A percentile compares a stretch with the other conserved stretches of the same genome.
Conservation (phyloP, 2,113 vertebrate species). For the Apistogramma diplotaenia region DNA sequence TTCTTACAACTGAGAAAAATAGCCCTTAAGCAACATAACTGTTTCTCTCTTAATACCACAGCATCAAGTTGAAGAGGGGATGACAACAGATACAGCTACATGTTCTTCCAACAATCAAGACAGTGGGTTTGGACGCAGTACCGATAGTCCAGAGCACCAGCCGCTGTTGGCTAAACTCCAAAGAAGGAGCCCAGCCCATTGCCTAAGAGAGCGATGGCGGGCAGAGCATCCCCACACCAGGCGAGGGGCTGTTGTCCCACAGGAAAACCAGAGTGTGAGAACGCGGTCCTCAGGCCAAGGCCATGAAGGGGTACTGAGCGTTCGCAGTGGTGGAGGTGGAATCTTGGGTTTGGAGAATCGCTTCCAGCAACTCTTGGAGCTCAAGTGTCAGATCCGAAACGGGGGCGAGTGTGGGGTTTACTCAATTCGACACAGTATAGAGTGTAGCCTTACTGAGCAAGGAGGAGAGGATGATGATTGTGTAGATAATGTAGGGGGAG, state of each 20-base stretch:
- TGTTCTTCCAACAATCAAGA: slow-evolving; percentile 90
- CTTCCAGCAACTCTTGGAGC: slow-evolving; percentile 90
- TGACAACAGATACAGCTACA: slow-evolving; percentile 88
- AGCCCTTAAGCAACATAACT: not conserved
- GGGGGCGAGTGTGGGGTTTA: slow-evolving; percentile 88
- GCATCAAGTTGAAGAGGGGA: slow-evolving; percentile 80
- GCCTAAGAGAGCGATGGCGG: slow-evolving; percentile 70
- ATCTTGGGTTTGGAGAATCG: slow-evolving; percentile 75
- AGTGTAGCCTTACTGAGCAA: slow-evolving; percentile 83
- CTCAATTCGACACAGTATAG: slow-evolving; percentile 89
- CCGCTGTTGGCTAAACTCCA: slow-evolving; percentile 72
- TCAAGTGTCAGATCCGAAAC: slow-evolving; percentile 92
- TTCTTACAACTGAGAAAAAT: not conserved
- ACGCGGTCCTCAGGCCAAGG: slow-evolving; percentile 69
- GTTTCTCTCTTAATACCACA: slow-evolving; percentile 9
- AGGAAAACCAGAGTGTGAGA: slow-evolving; percentile 69
- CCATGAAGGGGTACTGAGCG: slow-evolving; percentile 41
- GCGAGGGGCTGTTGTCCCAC: slow-evolving; percentile 4
- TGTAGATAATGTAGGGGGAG: slow-evolving; percentile 27
- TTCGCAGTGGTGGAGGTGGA: slow-evolving; percentile 50
- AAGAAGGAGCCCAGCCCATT: slow-evolving; percentile 66
- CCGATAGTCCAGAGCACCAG: slow-evolving; percentile 87
- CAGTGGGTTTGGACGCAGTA: slow-evolving; percentile 85
- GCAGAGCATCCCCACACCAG: slow-evolving; percentile 67
- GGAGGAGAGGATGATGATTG: slow-evolving; percentile 58